Base-by-base conservation (phyloP, 23 tunicate species). In the Styela plicata region DNA sequence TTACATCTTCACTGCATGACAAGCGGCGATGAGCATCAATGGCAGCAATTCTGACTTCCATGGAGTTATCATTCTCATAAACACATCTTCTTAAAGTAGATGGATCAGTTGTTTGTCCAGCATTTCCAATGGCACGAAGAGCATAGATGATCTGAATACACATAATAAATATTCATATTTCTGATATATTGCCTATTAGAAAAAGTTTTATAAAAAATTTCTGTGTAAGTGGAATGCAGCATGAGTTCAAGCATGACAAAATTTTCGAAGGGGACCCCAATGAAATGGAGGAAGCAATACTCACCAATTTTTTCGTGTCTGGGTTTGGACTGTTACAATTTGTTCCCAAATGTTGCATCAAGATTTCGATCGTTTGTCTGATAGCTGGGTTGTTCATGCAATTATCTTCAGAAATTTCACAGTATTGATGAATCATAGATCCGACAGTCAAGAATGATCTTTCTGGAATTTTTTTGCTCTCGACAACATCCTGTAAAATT, bases 31-130 rank as follows among this genome's bases (percentile, higher is more conserved):
- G 88, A 24, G 98, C 83, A 7, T 88, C 74, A 52, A 93, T 52
- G 0, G 98, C 98, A 23, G 98, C 89, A 36, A 93, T 79, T 76
- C 98, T 37, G 16, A 91, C 80, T 88, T 93, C 98, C 86, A 83
- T 79, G 84, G 80, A 83, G 79, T 93, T 93, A 37, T 36, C 82
- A 5, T 25, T 57, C 69, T 93, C 93, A 2, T 19, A 5, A 32
- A 88, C 87, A 78, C 98, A 93, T 21, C 62, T 36, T 21, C 82
- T 70, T 25, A 91, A 44, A 31, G 77, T 79, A 64, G 52, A 71
- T 24, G 74, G 28, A 19, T 82, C 73, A 16, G 83, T 71, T 5
- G 86, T 71, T 18, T 78, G 84, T 34, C 98, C 98, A 44, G 98
- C 98, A 53, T 93, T 93, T 26, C 98, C 98, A 30, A 93, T 30